Percentiles rank a stretch among this genome's conserved stretches.
Conservation (phyloP, 2,113 vertebrate species). For the Hydrochoerus hydrochaeris region DNA sequence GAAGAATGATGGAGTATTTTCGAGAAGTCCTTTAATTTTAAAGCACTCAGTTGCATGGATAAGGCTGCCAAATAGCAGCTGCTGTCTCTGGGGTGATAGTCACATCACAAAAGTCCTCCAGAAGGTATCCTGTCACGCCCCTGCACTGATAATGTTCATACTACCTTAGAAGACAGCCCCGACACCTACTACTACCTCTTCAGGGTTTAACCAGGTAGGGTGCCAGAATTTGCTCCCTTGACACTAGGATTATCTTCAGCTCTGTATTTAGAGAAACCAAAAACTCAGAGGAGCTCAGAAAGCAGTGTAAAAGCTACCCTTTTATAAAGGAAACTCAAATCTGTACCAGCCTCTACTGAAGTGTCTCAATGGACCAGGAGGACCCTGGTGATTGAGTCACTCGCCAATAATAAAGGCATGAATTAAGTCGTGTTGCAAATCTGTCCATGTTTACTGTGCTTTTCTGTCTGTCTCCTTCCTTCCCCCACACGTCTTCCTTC, state of each 20-base stretch:
- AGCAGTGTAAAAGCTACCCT: neutral
- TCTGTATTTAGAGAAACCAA: neutral
- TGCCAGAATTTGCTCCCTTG: neutral
- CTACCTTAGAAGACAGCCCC: too few species aligned
- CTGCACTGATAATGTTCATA: accelerated
- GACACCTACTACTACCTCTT: neutral
- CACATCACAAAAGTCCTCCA: neutral
- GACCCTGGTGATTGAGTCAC: neutral
- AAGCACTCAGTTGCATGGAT: neutral
- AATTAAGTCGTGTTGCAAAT: neutral
- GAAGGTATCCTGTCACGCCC: too few species aligned
- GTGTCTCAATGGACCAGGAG: neutral
- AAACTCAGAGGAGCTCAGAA: neutral
- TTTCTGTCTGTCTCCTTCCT: neutral
- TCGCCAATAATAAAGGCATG: neutral
- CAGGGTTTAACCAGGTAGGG: neutral
- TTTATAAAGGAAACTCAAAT: neutral
- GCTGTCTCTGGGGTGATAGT: too few species aligned
- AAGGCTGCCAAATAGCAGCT: neutral
- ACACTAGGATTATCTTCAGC: neutral
- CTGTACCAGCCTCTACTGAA: neutral
- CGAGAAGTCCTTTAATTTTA: conserved; percentile 7
- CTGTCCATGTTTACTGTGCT: neutral
- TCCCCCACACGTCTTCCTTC: neutral
- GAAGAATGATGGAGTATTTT: neutral